Evolutionary conservation across 2,888 invertebrate genomes (phyloP), one percentile per base, ranked within the genome.

Genomic region (Drosophila sordidula): DNA sequence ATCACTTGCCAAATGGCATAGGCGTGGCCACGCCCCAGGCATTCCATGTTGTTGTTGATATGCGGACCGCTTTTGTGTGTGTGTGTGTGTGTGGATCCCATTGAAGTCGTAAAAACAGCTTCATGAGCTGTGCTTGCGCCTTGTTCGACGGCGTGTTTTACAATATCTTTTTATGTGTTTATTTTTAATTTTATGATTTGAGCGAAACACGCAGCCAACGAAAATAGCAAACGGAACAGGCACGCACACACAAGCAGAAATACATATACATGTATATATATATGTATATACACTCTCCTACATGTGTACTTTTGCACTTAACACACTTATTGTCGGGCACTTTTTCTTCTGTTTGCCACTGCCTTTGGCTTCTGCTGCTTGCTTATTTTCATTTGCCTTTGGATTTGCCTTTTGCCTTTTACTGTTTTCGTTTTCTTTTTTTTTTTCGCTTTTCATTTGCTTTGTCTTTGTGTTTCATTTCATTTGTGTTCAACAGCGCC

Each of bases 121-220:
- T 29, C 29, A 29, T 29, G 29, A 29, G 29, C 29, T 29, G 29
- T 29, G 29, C 29, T 29, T 45, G 44, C 47, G 70, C 62, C 72
- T 63, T 67, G 56, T 61, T 49, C 45, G 55, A 57, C 63, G 50
- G 68, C 61, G 64, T 77, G 64, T 71, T 83, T 80, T 68, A 80
- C 80, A 80, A 79, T 86, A 70, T 74, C 56, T 41, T 78, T 87
- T 84, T 69, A 83, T 80, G 72, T 80, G 84, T 80, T 87, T 86
- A 73, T 88, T 86, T 88, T 86, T 73, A 86, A 84, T 88, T 88
- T 86, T 68, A 80, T 80, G 87, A 75, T 87, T 87, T 72, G 57
- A 59, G 47, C 65, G 38, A 66, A 61, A 68, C 77, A 80, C 77
- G 71, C 80, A 87, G 68, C 51, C 55, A 63, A 69, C 58, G 32